Evolutionary conservation across 2,888 invertebrate species (phyloP), one percentile per base, ranked within the genome.

Genomic region (Latheticus oryzae): DNA sequence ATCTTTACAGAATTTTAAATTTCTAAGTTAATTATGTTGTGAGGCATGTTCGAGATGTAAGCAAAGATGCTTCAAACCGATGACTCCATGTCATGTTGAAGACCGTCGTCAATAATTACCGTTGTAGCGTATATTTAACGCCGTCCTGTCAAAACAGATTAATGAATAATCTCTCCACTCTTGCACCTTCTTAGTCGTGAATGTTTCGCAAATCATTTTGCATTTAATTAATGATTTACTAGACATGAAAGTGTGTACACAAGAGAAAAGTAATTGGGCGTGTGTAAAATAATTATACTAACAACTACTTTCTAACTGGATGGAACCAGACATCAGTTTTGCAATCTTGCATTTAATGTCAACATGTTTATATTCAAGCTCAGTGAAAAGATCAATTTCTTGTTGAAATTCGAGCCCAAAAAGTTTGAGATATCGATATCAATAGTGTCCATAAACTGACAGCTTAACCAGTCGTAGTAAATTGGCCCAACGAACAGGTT

Each of bases 121-220:
- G 76, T 70, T 75, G 75, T 77, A 77, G 78, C 78, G 78, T 79
- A 77, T 78, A 78, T 76, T 78, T 78, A 78, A 78, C 79, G 78
- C 79, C 70, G 74, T 51, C 67, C 76, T 79, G 79, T 79, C 79
- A 79, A 71, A 78, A 76, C 77, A 78, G 77, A 79, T 79, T 79
- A 79, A 79, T 78, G 78, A 78, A 79, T 78, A 74, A n/a, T 77
- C 75, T 77, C 77, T 76, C 76, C 70, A 74, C 75, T 73, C 72
- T 69, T 68, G 64, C 68, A 60, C 62, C 64, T 62, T 61, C 60
- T 43, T 33, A 2, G 9, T 11, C 23, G 28, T 28, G 3, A 3
- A 1, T 9, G 5, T 28, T 28, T 28, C 8, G 28, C 28, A 28
- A 28, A 19, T 19, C 3, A 19, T 19, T 19, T 19, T 8, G n/a